A percentile compares a stretch with the other conserved stretches of the same genome.
Conservation (phyloP, 2,797 vertebrate genomes). For the Lacerta bilineata region DNA sequence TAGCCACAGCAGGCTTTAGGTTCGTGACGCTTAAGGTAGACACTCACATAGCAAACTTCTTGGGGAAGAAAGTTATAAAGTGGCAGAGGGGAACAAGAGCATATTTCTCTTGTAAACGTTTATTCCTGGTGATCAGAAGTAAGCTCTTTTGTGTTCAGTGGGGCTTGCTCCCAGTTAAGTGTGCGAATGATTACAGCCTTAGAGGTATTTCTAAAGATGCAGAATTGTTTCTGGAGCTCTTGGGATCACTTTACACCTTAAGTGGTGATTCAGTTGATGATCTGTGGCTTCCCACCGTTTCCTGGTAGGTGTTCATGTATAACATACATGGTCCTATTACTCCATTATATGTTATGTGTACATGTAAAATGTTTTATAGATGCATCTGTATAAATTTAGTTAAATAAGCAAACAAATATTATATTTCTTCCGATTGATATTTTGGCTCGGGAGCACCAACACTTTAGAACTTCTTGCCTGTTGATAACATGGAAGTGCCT, state of each 20-base stretch:
- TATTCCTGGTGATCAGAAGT: background rate
- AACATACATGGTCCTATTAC: background rate
- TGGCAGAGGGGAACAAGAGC: background rate
- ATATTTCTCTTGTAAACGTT: background rate
- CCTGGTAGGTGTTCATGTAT: background rate
- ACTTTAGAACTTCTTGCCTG: too few species aligned
- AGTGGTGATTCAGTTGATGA: background rate
- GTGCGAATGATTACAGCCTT: background rate
- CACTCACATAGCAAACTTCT: background rate
- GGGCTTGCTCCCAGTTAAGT: background rate
- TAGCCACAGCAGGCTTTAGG: background rate
- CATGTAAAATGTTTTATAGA: background rate
- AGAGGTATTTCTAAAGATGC: background rate
- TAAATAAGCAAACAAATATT: too few species aligned
- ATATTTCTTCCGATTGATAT: too few species aligned
- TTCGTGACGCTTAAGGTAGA: background rate
- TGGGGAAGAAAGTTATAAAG: constrained; percentile 12
- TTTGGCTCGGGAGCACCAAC: too few species aligned
- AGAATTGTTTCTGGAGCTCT: background rate
- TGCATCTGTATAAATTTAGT: background rate
- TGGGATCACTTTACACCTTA: background rate
- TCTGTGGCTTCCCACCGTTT: background rate
- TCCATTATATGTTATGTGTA: background rate
- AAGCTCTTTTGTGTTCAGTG: background rate
- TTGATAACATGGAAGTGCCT: too few species aligned